Percentiles rank a stretch among this genome's conserved stretches.
Evolutionary conservation across 2,888 invertebrate genomes (phyloP).

Genomic region (Ectropis crepuscularia): DNA sequence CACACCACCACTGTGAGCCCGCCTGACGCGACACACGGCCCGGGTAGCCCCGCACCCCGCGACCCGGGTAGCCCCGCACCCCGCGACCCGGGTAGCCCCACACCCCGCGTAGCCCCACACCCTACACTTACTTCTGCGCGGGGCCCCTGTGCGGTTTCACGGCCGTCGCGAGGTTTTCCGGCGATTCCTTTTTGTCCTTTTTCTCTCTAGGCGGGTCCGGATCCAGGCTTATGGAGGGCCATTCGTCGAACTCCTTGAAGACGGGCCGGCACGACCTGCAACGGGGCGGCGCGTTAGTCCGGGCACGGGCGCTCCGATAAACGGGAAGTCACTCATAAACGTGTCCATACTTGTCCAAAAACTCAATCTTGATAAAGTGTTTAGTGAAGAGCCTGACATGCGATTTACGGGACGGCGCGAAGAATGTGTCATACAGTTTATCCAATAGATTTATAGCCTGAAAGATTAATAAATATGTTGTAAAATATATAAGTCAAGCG

Average conservation of each 20-base stretch:
- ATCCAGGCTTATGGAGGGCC: conserved; percentile 84
- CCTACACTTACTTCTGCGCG: conserved; percentile 70
- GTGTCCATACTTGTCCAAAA: conserved; percentile 85
- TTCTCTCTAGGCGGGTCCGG: conserved; percentile 72
- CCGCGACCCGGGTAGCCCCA: too few relatives aligned
- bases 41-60: too few relatives aligned
- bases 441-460: conserved; percentile 87
- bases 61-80: too few relatives aligned
- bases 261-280: conserved; percentile 85
- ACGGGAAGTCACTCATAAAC: conserved; percentile 26
- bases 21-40: conserved; percentile 17
- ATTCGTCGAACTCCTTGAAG: conserved; percentile 86
- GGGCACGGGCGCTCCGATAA: conserved; percentile 36
- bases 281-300: conserved; percentile 30
- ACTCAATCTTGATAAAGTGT: conserved; percentile 90
- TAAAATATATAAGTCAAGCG: conserved; percentile 70
- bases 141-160: conserved; percentile 50
- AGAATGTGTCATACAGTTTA: conserved; percentile 86
- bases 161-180: conserved; percentile 54
- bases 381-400: conserved; percentile 86
- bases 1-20: conserved; percentile 31
- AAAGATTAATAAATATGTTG: conserved; percentile 78
- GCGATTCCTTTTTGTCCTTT: conserved; percentile 62
- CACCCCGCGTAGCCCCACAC: too few relatives aligned
- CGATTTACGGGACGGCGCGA: conserved; percentile 81